Conservation (phyloP, 1,140 invertebrate species). For the Meloidogyne floridensis region DNA sequence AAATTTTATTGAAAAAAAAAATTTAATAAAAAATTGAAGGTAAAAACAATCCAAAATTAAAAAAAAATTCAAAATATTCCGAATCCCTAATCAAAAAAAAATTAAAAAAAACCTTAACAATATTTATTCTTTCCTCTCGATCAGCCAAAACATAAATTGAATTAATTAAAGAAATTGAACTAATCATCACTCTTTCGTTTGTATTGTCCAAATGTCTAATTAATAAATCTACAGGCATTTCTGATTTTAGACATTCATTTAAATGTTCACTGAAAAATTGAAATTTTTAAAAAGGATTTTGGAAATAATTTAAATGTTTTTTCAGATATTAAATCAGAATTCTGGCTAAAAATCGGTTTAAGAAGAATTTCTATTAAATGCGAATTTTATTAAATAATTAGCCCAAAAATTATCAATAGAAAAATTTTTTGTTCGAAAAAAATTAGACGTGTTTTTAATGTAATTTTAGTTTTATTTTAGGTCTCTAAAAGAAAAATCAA, state of each 20-base stretch:
- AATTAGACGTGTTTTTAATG: too few relatives aligned
- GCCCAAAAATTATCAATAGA: too few relatives aligned
- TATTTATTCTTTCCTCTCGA: constrained; percentile 35
- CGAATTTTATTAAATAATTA: too few relatives aligned
- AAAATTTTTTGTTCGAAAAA: too few relatives aligned
- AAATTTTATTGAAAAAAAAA: too few relatives aligned
- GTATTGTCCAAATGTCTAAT: constrained; percentile 57
- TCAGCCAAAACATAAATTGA: constrained; percentile 40
- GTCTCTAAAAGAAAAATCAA: constrained; percentile 2
- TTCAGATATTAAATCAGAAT: not conserved
- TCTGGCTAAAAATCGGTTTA: too few relatives aligned
- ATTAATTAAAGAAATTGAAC: constrained; percentile 3
- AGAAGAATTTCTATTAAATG: too few relatives aligned
- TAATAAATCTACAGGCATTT: constrained; percentile 46
- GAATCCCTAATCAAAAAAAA: too few relatives aligned
- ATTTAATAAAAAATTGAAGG: too few relatives aligned
- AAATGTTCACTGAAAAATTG: constrained; percentile 27
- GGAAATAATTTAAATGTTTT: constrained; percentile 23
- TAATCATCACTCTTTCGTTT: constrained; percentile 43
- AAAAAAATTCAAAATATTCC: too few relatives aligned
- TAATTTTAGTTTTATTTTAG: too few relatives aligned
- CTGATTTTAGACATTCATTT: constrained; percentile 35
- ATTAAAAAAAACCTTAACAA: constrained; percentile 47
- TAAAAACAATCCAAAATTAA: too few relatives aligned
- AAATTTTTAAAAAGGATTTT: not conserved